Evolutionary conservation across 1,140 invertebrate species (phyloP).

Genomic region (Triops longicaudatus): DNA sequence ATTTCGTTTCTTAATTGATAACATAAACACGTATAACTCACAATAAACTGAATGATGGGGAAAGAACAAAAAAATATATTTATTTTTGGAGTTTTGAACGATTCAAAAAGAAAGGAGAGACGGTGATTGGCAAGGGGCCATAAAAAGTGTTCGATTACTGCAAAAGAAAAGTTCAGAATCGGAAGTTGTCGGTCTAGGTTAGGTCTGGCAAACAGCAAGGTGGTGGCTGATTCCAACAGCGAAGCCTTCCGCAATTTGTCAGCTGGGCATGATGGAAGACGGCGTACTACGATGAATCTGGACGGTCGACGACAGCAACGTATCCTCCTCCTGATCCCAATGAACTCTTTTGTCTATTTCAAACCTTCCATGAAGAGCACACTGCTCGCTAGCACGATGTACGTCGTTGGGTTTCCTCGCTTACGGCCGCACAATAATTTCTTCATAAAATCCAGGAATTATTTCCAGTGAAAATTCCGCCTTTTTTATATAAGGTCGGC

Average conservation of each 20-base stretch:
- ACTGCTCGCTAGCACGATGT: too few species aligned
- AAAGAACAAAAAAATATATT: too few species aligned
- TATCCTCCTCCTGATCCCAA: slow-evolving; percentile 1
- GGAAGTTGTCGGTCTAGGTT: slow-evolving; percentile 21
- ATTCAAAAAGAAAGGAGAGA: not conserved
- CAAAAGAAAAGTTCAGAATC: not conserved
- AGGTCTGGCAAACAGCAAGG: slow-evolving; percentile 7
- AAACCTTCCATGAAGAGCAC: too few species aligned
- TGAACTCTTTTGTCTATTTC: not conserved
- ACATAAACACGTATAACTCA: too few species aligned
- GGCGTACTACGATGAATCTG: not conserved
- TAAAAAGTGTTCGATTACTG: not conserved
- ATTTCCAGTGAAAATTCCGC: too few species aligned
- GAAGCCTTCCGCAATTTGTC: slow-evolving; percentile 17
- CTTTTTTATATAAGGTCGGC: not conserved
- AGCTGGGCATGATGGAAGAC: slow-evolving; percentile 4
- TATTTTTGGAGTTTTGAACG: slow-evolving; percentile 2
- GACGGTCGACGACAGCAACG: not conserved
- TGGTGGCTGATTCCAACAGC: slow-evolving; percentile 18
- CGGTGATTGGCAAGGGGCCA: not conserved
- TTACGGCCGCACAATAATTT: too few species aligned
- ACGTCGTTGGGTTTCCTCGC: too few species aligned
- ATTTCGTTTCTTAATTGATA: too few species aligned
- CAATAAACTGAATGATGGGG: too few species aligned
- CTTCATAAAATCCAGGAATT: too few species aligned